Evolutionary conservation across 2,113 vertebrate genomes (phyloP).

Genomic region (Erythrocercus mccallii): DNA sequence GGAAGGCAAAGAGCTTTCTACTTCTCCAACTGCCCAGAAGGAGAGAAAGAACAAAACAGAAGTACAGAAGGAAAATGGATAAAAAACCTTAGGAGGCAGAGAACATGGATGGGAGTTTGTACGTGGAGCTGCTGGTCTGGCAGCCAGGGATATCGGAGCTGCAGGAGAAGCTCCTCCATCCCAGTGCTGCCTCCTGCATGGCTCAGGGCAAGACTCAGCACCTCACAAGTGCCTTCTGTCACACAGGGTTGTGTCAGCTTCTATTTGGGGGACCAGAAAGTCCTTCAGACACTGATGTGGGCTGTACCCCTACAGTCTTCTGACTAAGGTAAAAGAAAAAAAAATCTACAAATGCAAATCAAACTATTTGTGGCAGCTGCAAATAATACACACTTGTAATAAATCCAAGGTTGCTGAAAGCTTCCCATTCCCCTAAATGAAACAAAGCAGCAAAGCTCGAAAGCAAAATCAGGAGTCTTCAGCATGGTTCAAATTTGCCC

Average conservation of each 20-base stretch:
- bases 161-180: not conserved
- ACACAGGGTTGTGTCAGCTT: accelerated
- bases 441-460: not conserved
- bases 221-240: not conserved
- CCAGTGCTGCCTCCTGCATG: not conserved
- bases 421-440: not conserved
- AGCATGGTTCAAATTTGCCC: not conserved
- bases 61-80: not conserved
- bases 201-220: not conserved
- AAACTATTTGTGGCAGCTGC: not conserved
- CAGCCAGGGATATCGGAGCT: not conserved
- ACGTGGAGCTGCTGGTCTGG: not conserved
- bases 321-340: not conserved
- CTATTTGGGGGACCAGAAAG: not conserved
- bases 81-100: not conserved
- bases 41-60: not conserved
- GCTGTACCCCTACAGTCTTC: not conserved
- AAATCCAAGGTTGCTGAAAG: not conserved
- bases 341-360: not conserved
- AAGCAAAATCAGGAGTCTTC: not conserved
- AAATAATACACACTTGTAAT: not conserved
- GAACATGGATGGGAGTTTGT: accelerated
- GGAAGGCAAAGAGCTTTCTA: not conserved
- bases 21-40: not conserved
- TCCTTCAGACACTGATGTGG: not conserved